Evolutionary conservation across 2,113 vertebrate genomes (phyloP), one percentile per base, ranked within the genome.

Genomic region (Tupaia tana): DNA sequence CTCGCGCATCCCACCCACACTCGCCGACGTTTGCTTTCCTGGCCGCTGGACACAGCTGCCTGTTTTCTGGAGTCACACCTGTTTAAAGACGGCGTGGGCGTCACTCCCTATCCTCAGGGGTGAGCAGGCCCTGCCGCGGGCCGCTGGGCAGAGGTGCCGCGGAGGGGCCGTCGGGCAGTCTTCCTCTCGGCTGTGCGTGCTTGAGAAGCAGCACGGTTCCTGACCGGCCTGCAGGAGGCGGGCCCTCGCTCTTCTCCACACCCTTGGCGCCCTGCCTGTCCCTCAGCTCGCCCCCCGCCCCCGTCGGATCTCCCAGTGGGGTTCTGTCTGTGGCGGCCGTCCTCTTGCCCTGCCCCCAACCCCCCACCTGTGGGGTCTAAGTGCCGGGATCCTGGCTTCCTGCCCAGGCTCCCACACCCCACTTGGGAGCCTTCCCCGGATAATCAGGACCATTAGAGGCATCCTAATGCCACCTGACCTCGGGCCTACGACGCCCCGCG

Each of bases 281-380:
- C 70, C 82, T 86, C 56, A 7, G 58, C 20, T 89, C 80, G 90
- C 15, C 43, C 43, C 2, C 43, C 43, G 43, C 43, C 43, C 59
- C 77, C 31, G n/a, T 58, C 27, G 20, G 31, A 64, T 74, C 66
- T 24, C 24, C 80, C 31, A 71, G 25, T n/a, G 61, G 58, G 59
- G 7, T 31, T 95, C 16, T 83, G 54, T 84, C 77, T 78, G 5
- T 83, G 67, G 92, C 97, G 93, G 73, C 96, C 83, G 58, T 94
- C 82, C 25, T 66, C 52, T 95, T 84, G 67, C 29, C 52, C 79
- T 1, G 2, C 63, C 89, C 67, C 86, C 81, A 95, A n/a, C 96
- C 93, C 98, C 97, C 96, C 97, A 97, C 98, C 98, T 98, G 97
- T 98, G 97, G 97, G 93, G 97, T 93, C 71, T 98, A 96, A 98